Base-by-base conservation (phyloP, 2,797 vertebrate genomes). In the Coranthus polyacanthus region DNA sequence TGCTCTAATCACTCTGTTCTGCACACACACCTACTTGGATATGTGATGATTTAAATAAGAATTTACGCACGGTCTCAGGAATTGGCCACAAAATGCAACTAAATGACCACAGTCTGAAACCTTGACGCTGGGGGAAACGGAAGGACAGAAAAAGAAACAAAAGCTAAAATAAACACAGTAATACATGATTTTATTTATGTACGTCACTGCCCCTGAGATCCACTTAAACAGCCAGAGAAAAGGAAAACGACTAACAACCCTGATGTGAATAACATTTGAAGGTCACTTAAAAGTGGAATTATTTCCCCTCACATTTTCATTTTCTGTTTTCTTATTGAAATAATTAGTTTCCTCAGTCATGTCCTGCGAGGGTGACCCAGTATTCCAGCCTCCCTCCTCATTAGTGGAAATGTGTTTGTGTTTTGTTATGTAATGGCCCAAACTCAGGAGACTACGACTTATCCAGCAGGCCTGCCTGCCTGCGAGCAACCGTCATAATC, bases 341-440 rank as follows among this genome's bases (percentile, higher is more conserved):
- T 57, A 50, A 60, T 66, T 61, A 49, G 36, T 72, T 75, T 50
- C 62, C 20, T 45, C 26, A 77, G 38, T 68, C 68, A 20, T 20
- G 41, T 74, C 75, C 70, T 69, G 63, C n/a, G 21, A 71, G 37
- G 47, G 41, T 81, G 81, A 84, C 73, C 81, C 64, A 78, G 72
- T 82, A 78, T 75, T 79, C 75, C 71, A 62, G 2, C 69, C 66
- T 34, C 50, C 21, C 55, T 66, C 37, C 56, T 68, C 74, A 77
- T 87, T 79, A 79, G 77, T 61, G 36, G 36, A 66, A 76, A 71
- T 57, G 26, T 66, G 54, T 79, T 78, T 77, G 64, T 73, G 66
- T 79, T 74, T 69, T 57, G 74, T 91, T 89, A 83, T 65, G 54
- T 89, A 90, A 88, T 20, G 46, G 26, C 20, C 26, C 12, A 17